Percentiles rank a stretch among this genome's conserved stretches.
phyloP scores from a whole-genome alignment of 2,888 invertebrate species.

The Temnothorax ravouxi region DNA sequence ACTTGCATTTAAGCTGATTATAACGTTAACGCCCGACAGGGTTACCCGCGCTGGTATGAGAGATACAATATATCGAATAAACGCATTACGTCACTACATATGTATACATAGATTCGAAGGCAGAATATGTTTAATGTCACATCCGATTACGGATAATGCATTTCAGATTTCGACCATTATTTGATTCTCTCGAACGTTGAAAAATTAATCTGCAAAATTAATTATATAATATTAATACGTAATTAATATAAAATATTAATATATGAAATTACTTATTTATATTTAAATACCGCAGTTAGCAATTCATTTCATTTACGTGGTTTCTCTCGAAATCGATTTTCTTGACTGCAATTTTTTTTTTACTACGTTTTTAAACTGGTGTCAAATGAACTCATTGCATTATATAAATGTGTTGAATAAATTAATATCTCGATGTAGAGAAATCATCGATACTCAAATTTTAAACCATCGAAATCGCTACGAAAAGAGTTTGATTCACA shows the following conservation, averaged over 20 bases:
- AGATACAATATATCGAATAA: constrained; percentile 29
- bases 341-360: background rate
- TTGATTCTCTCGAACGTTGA: background rate
- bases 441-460: background rate
- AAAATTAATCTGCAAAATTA: background rate
- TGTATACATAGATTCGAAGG: background rate
- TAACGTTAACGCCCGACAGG: constrained; percentile 25
- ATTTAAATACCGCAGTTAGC: background rate
- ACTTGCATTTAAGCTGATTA: constrained; percentile 47
- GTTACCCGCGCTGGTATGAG: background rate
- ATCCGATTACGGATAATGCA: background rate
- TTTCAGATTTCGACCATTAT: background rate
- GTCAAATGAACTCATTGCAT: background rate
- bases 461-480: background rate
- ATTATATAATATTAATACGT: background rate
- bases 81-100: constrained; percentile 1
- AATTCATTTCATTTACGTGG: background rate
- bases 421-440: background rate
- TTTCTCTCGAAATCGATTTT: background rate
- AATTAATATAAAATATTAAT: background rate
- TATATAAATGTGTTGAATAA: background rate
- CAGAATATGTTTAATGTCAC: background rate
- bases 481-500: background rate
- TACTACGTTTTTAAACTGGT: background rate
- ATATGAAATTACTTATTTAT: background rate